Conservation (phyloP, 2,888 invertebrate genomes). For the Hirtodrosophila histrioides region DNA sequence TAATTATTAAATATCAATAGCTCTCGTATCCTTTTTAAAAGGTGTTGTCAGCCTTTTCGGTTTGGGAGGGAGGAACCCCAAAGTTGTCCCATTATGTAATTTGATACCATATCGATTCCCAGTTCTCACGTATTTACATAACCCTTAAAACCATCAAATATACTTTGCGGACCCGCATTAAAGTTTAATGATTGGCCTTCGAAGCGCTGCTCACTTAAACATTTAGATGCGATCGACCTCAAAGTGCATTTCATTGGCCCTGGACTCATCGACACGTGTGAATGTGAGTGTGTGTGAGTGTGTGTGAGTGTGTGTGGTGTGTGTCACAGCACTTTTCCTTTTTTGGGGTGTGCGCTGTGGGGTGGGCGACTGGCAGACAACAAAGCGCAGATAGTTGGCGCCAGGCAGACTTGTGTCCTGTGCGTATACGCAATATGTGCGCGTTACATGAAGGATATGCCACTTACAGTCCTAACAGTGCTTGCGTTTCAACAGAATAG, state of each 20-base stretch:
- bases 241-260: constrained; percentile 41
- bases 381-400: constrained; percentile 61
- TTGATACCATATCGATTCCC: constrained; percentile 35
- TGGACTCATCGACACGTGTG: constrained; percentile 8
- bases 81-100: constrained; percentile 40
- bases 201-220: constrained; percentile 16
- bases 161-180: constrained; percentile 29
- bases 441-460: neutral
- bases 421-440: constrained; percentile 42
- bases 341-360: constrained; percentile 2
- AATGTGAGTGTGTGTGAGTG: constrained; percentile 4
- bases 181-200: constrained; percentile 45
- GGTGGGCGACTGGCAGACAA: constrained; percentile 44
- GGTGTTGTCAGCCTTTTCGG: too few relatives aligned
- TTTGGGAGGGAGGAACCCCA: neutral
- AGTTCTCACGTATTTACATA: constrained; percentile 1
- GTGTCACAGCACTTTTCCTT: constrained; percentile 3
- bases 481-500: constrained; percentile 57
- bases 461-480: constrained; percentile 54
- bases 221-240: constrained; percentile 44
- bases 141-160: constrained; percentile 14
- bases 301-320: constrained; percentile 3
- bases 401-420: constrained; percentile 61
- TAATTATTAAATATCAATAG: too few relatives aligned
- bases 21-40: too few relatives aligned